These are phyloP conservation scores for Aspidiotus rigidus DNA, from an alignment of 2,888 invertebrate species.

Conservation along the genomic window DNA sequence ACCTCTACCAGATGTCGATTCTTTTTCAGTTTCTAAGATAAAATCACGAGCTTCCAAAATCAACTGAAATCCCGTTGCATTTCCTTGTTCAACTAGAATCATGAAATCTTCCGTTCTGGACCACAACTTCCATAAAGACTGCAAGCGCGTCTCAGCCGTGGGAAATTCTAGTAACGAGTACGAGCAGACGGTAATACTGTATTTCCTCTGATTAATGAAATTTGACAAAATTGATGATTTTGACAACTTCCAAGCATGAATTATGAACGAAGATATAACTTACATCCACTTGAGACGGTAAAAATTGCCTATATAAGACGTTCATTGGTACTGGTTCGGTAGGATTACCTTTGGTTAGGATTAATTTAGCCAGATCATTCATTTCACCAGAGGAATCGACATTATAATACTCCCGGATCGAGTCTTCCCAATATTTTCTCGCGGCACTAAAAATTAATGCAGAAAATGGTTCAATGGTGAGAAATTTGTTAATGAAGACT, in stretches of 20 bases:
- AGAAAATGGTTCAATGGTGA: too few relatives aligned
- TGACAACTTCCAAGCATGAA: constrained; percentile 35
- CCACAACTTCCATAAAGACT: constrained; percentile 70
- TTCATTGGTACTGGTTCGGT: constrained; percentile 49
- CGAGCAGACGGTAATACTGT: constrained; percentile 71
- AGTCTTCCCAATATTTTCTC: constrained; percentile 58
- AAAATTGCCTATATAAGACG: constrained; percentile 68
- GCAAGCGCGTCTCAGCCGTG: constrained; percentile 54
- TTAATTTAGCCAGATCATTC: constrained; percentile 67
- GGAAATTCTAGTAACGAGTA: constrained; percentile 74
- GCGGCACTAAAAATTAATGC: constrained; percentile 52
- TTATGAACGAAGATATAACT: constrained; percentile 39
- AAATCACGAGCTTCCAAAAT: constrained; percentile 78
- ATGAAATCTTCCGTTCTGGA: constrained; percentile 72
- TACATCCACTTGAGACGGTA: constrained; percentile 53
- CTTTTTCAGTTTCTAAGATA: constrained; percentile 45
- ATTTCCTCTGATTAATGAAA: constrained; percentile 50
- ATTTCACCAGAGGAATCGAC: constrained; percentile 73
- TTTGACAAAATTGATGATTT: not conserved
- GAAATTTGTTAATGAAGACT: too few relatives aligned
- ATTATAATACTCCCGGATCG: constrained; percentile 71
- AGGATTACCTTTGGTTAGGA: constrained; percentile 58
- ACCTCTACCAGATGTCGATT: constrained; percentile 39
- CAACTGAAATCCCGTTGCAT: constrained; percentile 65
- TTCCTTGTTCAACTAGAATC: constrained; percentile 75